phyloP scores from a whole-genome alignment of 2,888 invertebrate species.

The Troides helena region DNA sequence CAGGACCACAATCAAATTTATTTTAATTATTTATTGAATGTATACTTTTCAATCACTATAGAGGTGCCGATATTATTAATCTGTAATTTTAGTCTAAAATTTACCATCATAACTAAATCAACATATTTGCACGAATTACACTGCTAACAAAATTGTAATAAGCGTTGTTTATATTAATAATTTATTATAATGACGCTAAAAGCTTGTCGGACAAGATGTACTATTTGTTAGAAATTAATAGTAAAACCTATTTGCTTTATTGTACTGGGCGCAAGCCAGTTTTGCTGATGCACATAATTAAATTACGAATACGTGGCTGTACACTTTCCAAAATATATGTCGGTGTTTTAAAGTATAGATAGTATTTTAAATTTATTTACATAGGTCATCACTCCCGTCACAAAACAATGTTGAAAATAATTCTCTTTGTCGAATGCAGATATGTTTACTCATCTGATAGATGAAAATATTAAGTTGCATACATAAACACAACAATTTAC shows the following conservation, averaged over 20 bases:
- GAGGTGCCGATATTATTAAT: neutral
- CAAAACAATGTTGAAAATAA: neutral
- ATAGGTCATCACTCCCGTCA: neutral
- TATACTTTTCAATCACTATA: neutral
- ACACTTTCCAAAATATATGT: no score
- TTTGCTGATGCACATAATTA: constrained; percentile 9
- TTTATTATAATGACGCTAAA: constrained; percentile 21
- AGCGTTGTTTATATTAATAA: constrained; percentile 17
- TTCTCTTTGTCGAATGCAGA: neutral
- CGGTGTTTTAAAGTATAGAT: neutral
- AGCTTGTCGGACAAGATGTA: constrained; percentile 23
- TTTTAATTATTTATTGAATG: no score
- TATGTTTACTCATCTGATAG: neutral
- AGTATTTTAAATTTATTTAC: neutral
- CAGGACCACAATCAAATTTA: no score
- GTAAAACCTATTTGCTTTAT: constrained; percentile 22
- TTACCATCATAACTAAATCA: neutral
- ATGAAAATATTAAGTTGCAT: neutral
- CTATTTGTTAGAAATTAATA: constrained; percentile 28
- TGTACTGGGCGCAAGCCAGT: constrained; percentile 28
- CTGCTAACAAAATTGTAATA: constrained; percentile 9
- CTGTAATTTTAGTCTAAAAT: neutral
- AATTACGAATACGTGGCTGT: constrained; percentile 11
- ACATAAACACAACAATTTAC: no score
- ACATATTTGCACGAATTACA: constrained; percentile 4